phyloP scores from a whole-genome alignment of 2,888 invertebrate species.

The Boloria selene region DNA sequence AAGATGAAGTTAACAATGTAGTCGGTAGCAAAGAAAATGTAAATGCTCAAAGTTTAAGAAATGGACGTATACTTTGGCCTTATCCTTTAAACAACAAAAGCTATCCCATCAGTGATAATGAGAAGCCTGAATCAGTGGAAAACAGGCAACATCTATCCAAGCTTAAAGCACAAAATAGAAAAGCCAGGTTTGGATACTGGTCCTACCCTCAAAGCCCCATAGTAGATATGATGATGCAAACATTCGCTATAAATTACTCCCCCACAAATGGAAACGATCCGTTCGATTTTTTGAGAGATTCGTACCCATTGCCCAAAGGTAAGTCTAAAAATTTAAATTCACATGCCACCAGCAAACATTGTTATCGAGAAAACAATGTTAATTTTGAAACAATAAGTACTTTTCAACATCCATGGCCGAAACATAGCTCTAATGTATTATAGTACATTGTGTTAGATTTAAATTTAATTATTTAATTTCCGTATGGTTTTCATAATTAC shows the following conservation, averaged over 20 bases:
- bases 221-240: slow-evolving; percentile 69
- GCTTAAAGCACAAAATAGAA: slow-evolving; percentile 35
- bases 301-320: slow-evolving; percentile 74
- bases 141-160: slow-evolving; percentile 30
- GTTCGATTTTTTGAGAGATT: slow-evolving; percentile 70
- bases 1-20: slow-evolving; percentile 46
- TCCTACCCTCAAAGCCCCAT: slow-evolving; percentile 66
- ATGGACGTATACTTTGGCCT: slow-evolving; percentile 62
- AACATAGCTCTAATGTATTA: slow-evolving; percentile 25
- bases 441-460: slow-evolving; percentile 34
- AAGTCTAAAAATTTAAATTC: slow-evolving; percentile 39
- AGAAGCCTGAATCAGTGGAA: slow-evolving; percentile 28
- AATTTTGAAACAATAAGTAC: slow-evolving; percentile 20
- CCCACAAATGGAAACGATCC: slow-evolving; percentile 62
- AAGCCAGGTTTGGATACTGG: slow-evolving; percentile 55
- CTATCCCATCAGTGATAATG: slow-evolving; percentile 35
- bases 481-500: slow-evolving; percentile 11
- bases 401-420: slow-evolving; percentile 27
- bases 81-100: slow-evolving; percentile 53
- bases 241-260: slow-evolving; percentile 55
- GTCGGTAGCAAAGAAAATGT: slow-evolving; percentile 39
- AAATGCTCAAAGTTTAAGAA: slow-evolving; percentile 43
- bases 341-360: slow-evolving; percentile 14
- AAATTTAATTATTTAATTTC: slow-evolving; percentile 20
- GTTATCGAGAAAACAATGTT: slow-evolving; percentile 4